Conservation (phyloP, 2,888 invertebrate genomes). For the Leptarthrus brevirostris region DNA sequence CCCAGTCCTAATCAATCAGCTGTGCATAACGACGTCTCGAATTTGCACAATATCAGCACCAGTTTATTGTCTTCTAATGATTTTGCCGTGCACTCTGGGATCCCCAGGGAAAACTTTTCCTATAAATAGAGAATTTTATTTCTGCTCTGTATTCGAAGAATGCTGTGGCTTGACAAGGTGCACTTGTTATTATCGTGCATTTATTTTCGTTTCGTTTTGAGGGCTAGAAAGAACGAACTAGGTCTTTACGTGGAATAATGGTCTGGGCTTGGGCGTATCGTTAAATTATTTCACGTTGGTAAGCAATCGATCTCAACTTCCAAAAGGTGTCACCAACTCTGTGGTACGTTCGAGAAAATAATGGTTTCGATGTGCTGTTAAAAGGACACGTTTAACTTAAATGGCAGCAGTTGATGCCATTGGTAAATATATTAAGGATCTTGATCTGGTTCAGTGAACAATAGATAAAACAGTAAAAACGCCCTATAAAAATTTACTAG, state of each 20-base stretch:
- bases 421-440: no score
- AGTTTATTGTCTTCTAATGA: constrained; percentile 40
- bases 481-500: no score
- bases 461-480: no score
- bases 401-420: no score
- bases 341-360: neutral
- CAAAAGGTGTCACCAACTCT: constrained; percentile 22
- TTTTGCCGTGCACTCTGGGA: neutral
- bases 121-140: neutral
- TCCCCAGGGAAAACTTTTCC: neutral
- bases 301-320: constrained; percentile 39
- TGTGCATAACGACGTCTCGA: constrained; percentile 13
- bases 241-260: constrained; percentile 11
- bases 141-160: neutral
- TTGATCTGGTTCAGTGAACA: no score
- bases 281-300: constrained; percentile 53
- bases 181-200: constrained; percentile 40
- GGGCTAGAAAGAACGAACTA: neutral
- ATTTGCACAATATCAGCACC: constrained; percentile 22
- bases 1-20: constrained; percentile 15
- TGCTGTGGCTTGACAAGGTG: neutral
- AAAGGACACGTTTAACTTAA: no score
- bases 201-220: constrained; percentile 16
- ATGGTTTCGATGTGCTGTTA: no score
- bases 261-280: constrained; percentile 43